Evolutionary conservation across 2,888 invertebrate genomes (phyloP), one percentile per base, ranked within the genome.

Genomic region (Thera obeliscata): DNA sequence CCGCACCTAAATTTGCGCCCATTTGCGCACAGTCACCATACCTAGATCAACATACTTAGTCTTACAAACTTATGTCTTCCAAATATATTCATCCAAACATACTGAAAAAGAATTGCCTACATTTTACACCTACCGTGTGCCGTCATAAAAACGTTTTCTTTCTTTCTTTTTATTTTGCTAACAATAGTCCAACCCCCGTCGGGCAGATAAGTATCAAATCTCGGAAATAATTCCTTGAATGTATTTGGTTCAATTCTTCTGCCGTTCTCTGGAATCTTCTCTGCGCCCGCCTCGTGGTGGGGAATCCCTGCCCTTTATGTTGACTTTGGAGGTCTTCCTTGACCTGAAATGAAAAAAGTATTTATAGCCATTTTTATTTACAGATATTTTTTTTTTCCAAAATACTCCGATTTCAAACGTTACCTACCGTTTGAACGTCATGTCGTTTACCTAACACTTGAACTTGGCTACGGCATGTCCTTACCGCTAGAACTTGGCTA

Each of bases 381-480:
- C n/a, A n/a, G n/a, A n/a, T n/a, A n/a, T n/a, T n/a, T n/a, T n/a
- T n/a, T n/a, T 22, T 22, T 22, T 22, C 22, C 22, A 22, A 22
- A 22, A 22, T 22, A 22, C 22, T n/a, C n/a, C n/a, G n/a, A n/a
- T n/a, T n/a, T n/a, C n/a, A n/a, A n/a, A n/a, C n/a, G n/a, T n/a
- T n/a, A n/a, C n/a, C n/a, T n/a, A n/a, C n/a, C n/a, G n/a, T n/a
- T n/a, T n/a, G n/a, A n/a, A n/a, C 8, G 8, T 11, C 11, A 8
- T 6, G 4, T 2, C n/a, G n/a, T n/a, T n/a, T n/a, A 46, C 6
- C 9, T 61, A 69, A 41, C 94, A 78, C 70, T 94, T 94, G 78
- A 98, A 97, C 90, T 98, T 98, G 64, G 98, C 98, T 80, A 98
- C 97, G 84, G 98, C 98, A 83, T 98, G 98, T 0, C 98, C 98